Evolutionary conservation across 2,113 vertebrate species (phyloP).

Genomic region (Mastomys coucha): DNA sequence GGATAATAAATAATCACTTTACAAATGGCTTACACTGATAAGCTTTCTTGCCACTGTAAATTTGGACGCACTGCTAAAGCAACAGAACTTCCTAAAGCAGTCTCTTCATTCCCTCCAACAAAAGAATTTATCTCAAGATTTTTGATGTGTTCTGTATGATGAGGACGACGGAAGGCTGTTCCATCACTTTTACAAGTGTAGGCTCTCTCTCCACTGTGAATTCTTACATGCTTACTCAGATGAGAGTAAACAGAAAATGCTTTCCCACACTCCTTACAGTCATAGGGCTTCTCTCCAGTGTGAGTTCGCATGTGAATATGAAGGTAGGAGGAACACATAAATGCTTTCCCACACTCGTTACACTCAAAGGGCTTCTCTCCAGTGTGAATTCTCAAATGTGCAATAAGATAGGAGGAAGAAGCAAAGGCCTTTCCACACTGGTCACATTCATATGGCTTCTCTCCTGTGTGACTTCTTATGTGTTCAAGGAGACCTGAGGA

Average conservation of each 20-base stretch:
- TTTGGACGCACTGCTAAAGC: neutral
- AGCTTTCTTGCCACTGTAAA: neutral
- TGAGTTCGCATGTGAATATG: neutral
- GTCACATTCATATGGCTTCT: constrained; percentile 3
- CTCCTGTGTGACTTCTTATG: neutral
- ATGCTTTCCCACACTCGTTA: neutral
- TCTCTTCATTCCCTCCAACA: constrained; percentile 13
- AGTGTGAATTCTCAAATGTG: neutral
- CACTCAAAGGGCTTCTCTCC: constrained; percentile 30
- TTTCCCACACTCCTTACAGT: neutral
- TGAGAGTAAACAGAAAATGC: neutral
- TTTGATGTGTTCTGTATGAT: neutral
- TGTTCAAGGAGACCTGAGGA: neutral
- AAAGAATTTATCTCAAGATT: neutral
- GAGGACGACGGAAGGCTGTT: neutral
- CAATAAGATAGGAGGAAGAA: neutral
- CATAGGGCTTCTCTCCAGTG: neutral
- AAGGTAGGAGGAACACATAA: neutral
- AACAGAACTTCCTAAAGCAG: neutral
- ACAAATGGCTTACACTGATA: neutral
- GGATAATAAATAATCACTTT: neutral
- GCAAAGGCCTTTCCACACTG: constrained; percentile 46
- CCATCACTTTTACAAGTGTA: neutral
- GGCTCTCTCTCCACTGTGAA: neutral
- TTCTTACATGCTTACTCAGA: neutral